Base-by-base conservation (phyloP, 2,797 vertebrate genomes). In the Megalops cyprinoides region DNA sequence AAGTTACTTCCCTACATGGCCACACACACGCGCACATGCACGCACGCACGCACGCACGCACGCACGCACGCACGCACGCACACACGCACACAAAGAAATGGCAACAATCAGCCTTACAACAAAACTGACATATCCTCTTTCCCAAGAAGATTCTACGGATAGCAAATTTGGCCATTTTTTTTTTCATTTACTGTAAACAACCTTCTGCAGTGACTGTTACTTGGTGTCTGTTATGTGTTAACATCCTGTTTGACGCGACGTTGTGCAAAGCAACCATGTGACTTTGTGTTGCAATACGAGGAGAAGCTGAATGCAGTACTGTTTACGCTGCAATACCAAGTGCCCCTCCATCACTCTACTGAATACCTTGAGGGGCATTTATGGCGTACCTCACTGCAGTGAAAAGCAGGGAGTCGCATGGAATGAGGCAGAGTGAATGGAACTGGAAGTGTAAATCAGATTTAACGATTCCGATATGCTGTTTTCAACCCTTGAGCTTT, bases 191-290 rank as follows among this genome's bases (percentile, higher is more conserved):
- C n/a, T n/a, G 28, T 28, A 46, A 34, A 44, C 55, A 44, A 49
- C 46, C 51, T 23, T 80, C 31, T 18, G 28, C 28, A 15, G 51
- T 56, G 5, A 4, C 39, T 3, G 69, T 58, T 44, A 9, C 51
- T 23, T 51, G 46, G 28, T 28, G 49, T 14, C 69, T 15, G 25
- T 74, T 6, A 56, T 82, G 77, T 76, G 78, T 49, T 80, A 80
- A 82, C 78, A 81, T 76, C 76, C 77, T 71, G 67, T 76, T 77
- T 56, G 56, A 56, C 20, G 46, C 48, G 25, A 9, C 7, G 37
- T 55, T 28, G 49, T 31, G 56, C 23, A 55, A 56, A 12, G 12
- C 49, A 31, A 23, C 42, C 37, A 23, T 60, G 12, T 28, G n/a
- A 60, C 28, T 20, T 39, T 42, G 9, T 42, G 25, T 10, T 23